Evolutionary conservation across 2,888 invertebrate genomes (phyloP).

Genomic region (Protophormia terraenovae): DNA sequence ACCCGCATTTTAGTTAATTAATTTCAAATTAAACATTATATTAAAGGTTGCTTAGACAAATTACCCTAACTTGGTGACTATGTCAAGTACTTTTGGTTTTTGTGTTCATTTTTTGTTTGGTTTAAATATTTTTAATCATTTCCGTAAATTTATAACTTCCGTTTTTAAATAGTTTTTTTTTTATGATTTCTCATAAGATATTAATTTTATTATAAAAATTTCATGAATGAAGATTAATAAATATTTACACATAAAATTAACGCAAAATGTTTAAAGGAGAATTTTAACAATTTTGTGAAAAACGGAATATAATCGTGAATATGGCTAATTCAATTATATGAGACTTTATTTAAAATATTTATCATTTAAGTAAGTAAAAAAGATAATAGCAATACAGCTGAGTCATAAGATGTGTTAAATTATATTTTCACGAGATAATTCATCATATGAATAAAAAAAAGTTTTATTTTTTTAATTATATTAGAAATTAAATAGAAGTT

Average conservation of each 20-base stretch:
- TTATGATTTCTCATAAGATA: neutral
- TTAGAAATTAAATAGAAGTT: neutral
- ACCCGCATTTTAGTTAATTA: conserved; percentile 3
- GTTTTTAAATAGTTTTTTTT: neutral
- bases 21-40: neutral
- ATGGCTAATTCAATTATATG: neutral
- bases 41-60: neutral
- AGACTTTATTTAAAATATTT: too few relatives aligned
- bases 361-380: too few relatives aligned
- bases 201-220: neutral
- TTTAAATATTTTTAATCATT: neutral
- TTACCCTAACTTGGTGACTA: neutral
- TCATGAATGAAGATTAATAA: neutral
- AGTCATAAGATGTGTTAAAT: neutral
- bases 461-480: neutral
- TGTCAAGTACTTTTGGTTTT: neutral
- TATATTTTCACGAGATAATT: too few relatives aligned
- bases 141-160: neutral
- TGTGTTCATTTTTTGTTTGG: neutral
- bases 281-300: neutral
- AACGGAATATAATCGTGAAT: neutral
- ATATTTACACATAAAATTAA: neutral
- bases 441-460: too few relatives aligned
- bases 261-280: neutral
- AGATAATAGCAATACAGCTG: neutral